Conservation (phyloP, 2,797 vertebrate species). For the Chromis chromis region DNA sequence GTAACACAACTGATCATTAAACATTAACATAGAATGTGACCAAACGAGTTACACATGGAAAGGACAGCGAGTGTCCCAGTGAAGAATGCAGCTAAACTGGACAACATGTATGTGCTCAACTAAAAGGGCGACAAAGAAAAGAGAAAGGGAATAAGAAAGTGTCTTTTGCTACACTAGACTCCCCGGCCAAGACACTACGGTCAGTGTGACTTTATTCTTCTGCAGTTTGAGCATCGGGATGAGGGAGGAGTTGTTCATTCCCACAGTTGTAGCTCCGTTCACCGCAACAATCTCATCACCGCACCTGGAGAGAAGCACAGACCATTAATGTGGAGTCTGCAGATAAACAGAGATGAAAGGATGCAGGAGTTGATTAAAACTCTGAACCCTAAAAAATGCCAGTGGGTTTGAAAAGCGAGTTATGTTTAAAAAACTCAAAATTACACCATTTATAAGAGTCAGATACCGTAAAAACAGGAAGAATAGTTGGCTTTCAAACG, state of each 20-base stretch:
- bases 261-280: slow-evolving; percentile 90
- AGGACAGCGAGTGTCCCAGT: slow-evolving; percentile 23
- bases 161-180: slow-evolving; percentile 85
- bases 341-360: not conserved
- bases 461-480: no score
- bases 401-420: no score
- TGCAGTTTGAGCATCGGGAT: slow-evolving; percentile 96
- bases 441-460: no score
- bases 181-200: slow-evolving; percentile 94
- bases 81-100: slow-evolving; percentile 42
- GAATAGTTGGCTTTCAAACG: no score
- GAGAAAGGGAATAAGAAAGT: not conserved
- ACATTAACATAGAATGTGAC: slow-evolving; percentile 13
- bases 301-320: slow-evolving; percentile 81
- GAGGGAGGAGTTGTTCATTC: slow-evolving; percentile 94
- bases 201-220: slow-evolving; percentile 92
- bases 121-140: not conserved
- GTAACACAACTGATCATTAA: slow-evolving; percentile 25
- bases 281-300: slow-evolving; percentile 96
- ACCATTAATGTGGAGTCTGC: not conserved
- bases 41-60: not conserved
- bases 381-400: no score
- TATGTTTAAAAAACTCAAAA: no score
- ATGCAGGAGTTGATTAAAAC: not conserved
- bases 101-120: slow-evolving; percentile 7